phyloP scores from a whole-genome alignment of 1,140 invertebrate species.

The Heliothis virescens region DNA sequence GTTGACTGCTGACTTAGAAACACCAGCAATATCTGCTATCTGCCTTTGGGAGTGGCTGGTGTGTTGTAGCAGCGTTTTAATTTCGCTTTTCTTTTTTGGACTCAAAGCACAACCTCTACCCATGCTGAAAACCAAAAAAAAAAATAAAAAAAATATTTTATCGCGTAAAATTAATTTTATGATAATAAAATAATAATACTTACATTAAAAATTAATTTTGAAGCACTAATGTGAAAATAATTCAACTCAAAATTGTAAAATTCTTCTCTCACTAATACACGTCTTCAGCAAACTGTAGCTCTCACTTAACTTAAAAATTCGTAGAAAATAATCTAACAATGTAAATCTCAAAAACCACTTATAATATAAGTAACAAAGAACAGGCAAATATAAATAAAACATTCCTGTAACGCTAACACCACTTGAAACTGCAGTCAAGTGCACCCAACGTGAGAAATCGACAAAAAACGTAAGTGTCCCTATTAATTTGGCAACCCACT shows the following conservation, averaged over 20 bases:
- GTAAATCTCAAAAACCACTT: slow-evolving; percentile 10
- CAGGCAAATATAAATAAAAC: slow-evolving; percentile 9
- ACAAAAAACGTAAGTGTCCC: not conserved
- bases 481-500: slow-evolving; percentile 13
- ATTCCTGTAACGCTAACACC: not conserved
- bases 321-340: too few relatives aligned
- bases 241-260: too few relatives aligned
- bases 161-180: too few relatives aligned
- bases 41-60: slow-evolving; percentile 16
- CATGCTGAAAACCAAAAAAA: slow-evolving; percentile 13
- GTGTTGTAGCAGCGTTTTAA: slow-evolving; percentile 9
- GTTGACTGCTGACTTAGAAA: slow-evolving; percentile 19
- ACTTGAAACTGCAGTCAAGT: too few relatives aligned
- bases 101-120: slow-evolving; percentile 20
- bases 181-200: too few relatives aligned
- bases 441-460: not conserved
- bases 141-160: too few relatives aligned
- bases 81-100: not conserved
- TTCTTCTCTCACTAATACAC: too few relatives aligned
- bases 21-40: slow-evolving; percentile 30
- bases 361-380: not conserved
- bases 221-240: too few relatives aligned
- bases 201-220: too few relatives aligned
- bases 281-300: too few relatives aligned
- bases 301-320: too few relatives aligned